A percentile compares a stretch with the other conserved stretches of the same genome.
Evolutionary conservation across 2,888 invertebrate genomes (phyloP).

Genomic region (Lasiommata megera): DNA sequence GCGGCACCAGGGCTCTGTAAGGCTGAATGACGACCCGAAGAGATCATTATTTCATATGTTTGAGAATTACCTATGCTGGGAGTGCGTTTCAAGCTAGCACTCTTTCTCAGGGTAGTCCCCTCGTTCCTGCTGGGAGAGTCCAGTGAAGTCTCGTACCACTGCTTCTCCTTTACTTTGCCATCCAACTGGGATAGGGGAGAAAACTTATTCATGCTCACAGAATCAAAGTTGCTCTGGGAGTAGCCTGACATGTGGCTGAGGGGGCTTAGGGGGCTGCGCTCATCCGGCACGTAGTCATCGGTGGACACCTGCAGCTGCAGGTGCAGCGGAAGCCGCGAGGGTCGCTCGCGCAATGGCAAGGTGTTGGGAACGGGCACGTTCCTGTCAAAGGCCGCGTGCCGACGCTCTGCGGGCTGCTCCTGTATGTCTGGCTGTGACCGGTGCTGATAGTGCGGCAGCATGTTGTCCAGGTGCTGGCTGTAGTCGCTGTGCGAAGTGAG

Average conservation of each 20-base stretch:
- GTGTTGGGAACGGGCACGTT: conserved; percentile 61
- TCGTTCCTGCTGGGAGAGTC: conserved; percentile 76
- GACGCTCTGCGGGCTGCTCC: conserved; percentile 62
- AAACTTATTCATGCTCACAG: conserved; percentile 66
- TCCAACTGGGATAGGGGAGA: conserved; percentile 69
- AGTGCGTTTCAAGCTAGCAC: conserved; percentile 74
- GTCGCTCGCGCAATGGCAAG: conserved; percentile 64
- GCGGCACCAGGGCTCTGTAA: conserved; percentile 66
- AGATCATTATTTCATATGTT: conserved; percentile 68
- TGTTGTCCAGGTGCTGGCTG: conserved; percentile 69
- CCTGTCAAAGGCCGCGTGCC: conserved; percentile 59
- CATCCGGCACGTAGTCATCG: conserved; percentile 61
- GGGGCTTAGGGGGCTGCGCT: conserved; percentile 62
- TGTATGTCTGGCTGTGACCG: too few relatives aligned
- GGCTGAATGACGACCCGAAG: conserved; percentile 68
- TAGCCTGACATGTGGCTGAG: conserved; percentile 40
- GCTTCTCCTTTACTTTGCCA: conserved; percentile 79
- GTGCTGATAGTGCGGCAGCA: conserved; percentile 33
- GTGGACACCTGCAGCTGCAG: conserved; percentile 71
- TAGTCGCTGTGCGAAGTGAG: conserved; percentile 76
- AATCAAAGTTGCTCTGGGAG: conserved; percentile 64
- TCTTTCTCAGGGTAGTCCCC: conserved; percentile 56
- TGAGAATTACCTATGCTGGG: conserved; percentile 80
- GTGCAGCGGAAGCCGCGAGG: conserved; percentile 61
- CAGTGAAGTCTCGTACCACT: conserved; percentile 86